phyloP scores from a whole-genome alignment of 2,113 vertebrate species.

The Phrynosoma platyrhinos region DNA sequence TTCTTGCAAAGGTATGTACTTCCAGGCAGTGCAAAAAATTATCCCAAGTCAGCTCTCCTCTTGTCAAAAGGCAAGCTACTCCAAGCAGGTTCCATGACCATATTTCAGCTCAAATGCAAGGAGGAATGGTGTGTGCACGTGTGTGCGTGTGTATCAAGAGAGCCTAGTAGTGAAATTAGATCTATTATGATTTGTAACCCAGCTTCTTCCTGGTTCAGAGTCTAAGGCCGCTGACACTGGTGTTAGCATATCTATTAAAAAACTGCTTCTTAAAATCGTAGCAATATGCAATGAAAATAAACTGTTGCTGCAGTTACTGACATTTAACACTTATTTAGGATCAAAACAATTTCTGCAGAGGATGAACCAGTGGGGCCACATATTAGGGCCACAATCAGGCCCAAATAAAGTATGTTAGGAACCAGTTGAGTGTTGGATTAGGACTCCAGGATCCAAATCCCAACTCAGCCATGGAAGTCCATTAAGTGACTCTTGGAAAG shows the following conservation, averaged over 20 bases:
- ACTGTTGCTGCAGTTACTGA: not conserved
- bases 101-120: not conserved
- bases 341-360: no score
- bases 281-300: not conserved
- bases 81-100: not conserved
- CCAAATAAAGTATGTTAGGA: no score
- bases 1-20: conserved; percentile 20
- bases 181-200: not conserved
- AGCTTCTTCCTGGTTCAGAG: not conserved
- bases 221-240: not conserved
- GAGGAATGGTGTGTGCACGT: not conserved
- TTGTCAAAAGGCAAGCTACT: not conserved
- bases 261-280: not conserved
- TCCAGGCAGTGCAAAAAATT: conserved; percentile 5
- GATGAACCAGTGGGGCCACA: not conserved
- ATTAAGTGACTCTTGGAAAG: no score
- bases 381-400: no score
- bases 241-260: not conserved
- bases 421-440: no score
- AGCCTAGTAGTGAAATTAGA: not conserved
- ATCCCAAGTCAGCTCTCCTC: not conserved
- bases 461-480: no score
- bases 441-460: no score
- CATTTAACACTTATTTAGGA: not conserved
- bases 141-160: not conserved